Evolutionary conservation across 1,140 invertebrate species (phyloP), one percentile per base, ranked within the genome.

Genomic region (Drosophila guanche): DNA sequence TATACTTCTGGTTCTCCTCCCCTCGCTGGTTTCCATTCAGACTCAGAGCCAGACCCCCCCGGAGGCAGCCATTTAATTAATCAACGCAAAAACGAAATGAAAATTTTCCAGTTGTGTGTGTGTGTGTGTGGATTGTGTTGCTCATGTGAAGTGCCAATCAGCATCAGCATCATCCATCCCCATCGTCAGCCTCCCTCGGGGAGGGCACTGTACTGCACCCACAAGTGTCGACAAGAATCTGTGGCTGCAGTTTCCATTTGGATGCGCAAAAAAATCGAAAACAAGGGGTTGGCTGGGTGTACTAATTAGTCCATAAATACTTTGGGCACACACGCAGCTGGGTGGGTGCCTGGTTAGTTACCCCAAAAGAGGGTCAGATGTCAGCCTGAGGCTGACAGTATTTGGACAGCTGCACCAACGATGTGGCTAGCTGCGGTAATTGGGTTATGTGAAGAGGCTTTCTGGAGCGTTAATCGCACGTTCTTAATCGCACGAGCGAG

Each of bases 261-360:
- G 40, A 55, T 69, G 73, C 65, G 63, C 71, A 73, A 65, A 75
- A 72, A 75, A 68, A 41, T 72, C 47, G 68, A 76, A 69, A 68
- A 75, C 70, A 20, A 43, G 23, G 20, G 29, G 25, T 25, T 45
- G 5, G 25, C 10, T 45, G 59, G 41, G 25, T 23, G 48, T 23
- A 62, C 63, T 76, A 76, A 76, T 76, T 76, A 76, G 73, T 65
- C 62, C 73, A 62, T 62, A 66, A 74, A 75, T 53, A 52, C 69
- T 53, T 29, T 14, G 29, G 25, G 42, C 66, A 61, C 50, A 16
- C 20, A 41, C 22, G 29, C 20, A 55, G 5, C 29, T 10, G 6
- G 2, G 16, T 12, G 60, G 53, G 51, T 22, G 43, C 7, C 40
- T 23, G 14, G 25, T 47, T 46, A 50, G 57, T 29, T 37, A 20